Conservation (phyloP, 1,140 invertebrate species). For the Xylocopa sonorina region DNA sequence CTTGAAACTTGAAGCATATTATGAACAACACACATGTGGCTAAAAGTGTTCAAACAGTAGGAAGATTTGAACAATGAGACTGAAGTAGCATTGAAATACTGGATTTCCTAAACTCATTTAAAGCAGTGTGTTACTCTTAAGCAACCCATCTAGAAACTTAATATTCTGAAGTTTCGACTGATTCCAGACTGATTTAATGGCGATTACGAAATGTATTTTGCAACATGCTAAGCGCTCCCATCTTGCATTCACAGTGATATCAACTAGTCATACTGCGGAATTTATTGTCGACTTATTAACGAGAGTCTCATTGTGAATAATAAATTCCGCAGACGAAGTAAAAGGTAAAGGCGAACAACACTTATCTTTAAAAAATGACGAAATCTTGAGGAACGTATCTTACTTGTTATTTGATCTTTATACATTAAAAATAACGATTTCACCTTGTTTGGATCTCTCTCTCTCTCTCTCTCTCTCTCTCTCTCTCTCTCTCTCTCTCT, state of each 20-base stretch:
- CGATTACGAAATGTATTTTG: constrained; percentile 26
- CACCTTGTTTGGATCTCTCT: too few species aligned
- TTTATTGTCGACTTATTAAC: constrained; percentile 23
- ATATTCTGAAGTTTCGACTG: too few species aligned
- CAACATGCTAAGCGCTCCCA: constrained; percentile 5
- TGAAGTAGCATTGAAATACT: background rate
- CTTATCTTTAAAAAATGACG: too few species aligned
- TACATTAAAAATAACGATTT: too few species aligned
- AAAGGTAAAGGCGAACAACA: background rate
- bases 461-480: too few species aligned
- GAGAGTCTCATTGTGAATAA: background rate
- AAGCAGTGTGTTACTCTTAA: background rate
- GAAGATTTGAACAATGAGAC: background rate
- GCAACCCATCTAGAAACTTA: too few species aligned
- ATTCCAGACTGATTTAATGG: background rate
- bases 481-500: too few species aligned
- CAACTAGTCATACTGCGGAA: background rate
- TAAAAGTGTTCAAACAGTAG: background rate
- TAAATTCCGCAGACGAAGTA: background rate
- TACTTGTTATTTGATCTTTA: too few species aligned
- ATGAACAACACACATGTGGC: constrained; percentile 8
- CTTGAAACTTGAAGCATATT: background rate
- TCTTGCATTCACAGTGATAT: constrained; percentile 1
- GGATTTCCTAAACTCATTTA: background rate
- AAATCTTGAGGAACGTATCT: too few species aligned